Percentiles rank a stretch among this genome's conserved stretches.
These are phyloP conservation scores for Lontra canadensis DNA, from an alignment of 2,113 vertebrate species.

Conservation along the genomic window DNA sequence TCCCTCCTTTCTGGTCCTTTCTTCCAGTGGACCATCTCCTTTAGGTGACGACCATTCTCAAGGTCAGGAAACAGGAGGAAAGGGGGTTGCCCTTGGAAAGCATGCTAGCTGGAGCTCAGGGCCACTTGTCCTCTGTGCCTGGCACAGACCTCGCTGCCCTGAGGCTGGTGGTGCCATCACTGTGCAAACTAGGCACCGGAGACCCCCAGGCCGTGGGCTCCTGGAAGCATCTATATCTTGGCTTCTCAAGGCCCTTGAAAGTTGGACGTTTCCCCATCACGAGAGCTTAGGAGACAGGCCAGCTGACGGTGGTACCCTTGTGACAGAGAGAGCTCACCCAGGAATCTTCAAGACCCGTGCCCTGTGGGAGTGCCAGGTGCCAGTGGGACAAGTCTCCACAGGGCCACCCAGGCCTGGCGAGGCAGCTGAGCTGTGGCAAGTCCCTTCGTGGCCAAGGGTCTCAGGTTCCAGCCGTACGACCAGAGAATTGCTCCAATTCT, in stretches of 20 bases:
- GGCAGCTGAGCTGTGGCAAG: not conserved
- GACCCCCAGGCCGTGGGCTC: not conserved
- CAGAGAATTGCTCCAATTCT: not conserved
- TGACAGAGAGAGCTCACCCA: not conserved
- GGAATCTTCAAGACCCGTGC: not conserved
- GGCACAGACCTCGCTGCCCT: not conserved
- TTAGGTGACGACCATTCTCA: not conserved
- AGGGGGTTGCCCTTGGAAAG: not conserved
- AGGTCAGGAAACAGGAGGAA: not conserved
- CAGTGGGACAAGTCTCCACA: not conserved
- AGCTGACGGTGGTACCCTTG: not conserved
- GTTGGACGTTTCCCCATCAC: not conserved
- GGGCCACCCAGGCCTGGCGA: not conserved
- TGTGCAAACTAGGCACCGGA: rapidly evolving
- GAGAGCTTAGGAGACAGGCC: not conserved
- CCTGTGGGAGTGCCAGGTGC: no score
- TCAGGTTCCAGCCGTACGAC: not conserved
- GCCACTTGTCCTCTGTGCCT: rapidly evolving
- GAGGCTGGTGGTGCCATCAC: rapidly evolving
- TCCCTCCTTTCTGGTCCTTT: not conserved
- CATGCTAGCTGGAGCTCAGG: not conserved
- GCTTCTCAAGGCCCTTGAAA: not conserved
- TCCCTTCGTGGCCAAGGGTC: not conserved
- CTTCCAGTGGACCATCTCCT: not conserved
- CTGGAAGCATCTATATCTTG: not conserved